Percentiles rank a stretch among this genome's conserved stretches.
Conservation (phyloP, 2,797 vertebrate genomes). For the Tauraco hartlaubi region DNA sequence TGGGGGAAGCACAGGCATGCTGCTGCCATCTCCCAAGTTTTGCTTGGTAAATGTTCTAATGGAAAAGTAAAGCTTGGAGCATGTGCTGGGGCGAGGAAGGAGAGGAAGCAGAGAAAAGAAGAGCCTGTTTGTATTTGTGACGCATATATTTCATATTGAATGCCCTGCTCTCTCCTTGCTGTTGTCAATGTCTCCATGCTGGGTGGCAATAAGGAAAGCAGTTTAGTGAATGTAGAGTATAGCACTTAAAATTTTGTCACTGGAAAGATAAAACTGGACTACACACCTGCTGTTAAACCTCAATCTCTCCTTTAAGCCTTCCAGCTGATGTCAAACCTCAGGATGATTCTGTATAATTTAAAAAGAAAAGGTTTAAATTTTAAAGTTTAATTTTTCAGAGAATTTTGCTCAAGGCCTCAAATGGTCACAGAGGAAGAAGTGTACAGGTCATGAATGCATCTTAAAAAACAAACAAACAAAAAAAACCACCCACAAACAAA, state of each 20-base stretch:
- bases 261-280: not conserved
- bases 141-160: not conserved
- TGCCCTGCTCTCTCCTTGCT: not conserved
- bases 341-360: not conserved
- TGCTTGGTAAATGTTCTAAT: not conserved
- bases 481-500: too few species aligned
- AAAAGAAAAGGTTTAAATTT: not conserved
- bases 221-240: not conserved
- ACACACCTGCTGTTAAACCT: not conserved
- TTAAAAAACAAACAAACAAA: not conserved
- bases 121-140: not conserved
- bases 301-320: not conserved
- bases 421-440: not conserved
- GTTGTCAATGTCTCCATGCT: not conserved
- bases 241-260: not conserved
- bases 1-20: accelerated
- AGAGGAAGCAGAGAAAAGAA: not conserved
- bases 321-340: not conserved
- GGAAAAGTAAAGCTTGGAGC: not conserved
- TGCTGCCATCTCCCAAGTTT: too few species aligned
- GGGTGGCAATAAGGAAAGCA: not conserved
- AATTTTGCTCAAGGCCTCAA: not conserved
- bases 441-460: not conserved
- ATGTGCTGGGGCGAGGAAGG: not conserved
- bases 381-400: not conserved